Evolutionary conservation across 2,113 vertebrate genomes (phyloP).

Genomic region (Heterochromis multidens): DNA sequence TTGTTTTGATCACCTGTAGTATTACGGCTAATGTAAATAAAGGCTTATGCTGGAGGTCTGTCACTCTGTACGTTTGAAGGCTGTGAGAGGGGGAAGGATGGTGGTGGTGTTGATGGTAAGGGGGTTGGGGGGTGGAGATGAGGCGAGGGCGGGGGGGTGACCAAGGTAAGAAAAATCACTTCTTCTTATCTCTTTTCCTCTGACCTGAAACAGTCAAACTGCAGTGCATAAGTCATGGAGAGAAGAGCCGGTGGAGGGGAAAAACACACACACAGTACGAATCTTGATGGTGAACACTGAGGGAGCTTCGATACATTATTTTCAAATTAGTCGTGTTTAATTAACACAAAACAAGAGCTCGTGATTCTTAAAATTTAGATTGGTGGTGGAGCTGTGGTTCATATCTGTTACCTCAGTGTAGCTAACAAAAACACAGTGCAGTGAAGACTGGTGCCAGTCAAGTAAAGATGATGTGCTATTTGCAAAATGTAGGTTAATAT

Average conservation of each 20-base stretch:
- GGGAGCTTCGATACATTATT: not conserved
- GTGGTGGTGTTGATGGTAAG: not conserved
- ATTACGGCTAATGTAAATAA: slow-evolving; percentile 71
- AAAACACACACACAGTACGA: slow-evolving; percentile 1
- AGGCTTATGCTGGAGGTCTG: slow-evolving; percentile 61
- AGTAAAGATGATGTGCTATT: not conserved
- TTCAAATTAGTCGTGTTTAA: slow-evolving; percentile 2
- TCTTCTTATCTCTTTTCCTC: slow-evolving; percentile 61
- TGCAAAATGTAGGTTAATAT: not conserved
- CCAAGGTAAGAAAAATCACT: slow-evolving; percentile 61
- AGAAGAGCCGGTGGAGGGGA: slow-evolving; percentile 19
- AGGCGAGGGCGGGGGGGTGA: not conserved
- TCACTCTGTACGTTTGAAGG: slow-evolving; percentile 49
- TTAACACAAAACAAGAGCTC: not conserved
- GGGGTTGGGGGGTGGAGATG: not conserved
- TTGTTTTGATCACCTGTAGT: slow-evolving; percentile 74
- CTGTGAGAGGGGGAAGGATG: not conserved
- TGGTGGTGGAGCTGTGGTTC: not conserved
- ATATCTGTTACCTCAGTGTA: not conserved
- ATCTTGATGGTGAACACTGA: not conserved
- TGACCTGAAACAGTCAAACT: slow-evolving; percentile 73
- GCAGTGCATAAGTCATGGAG: slow-evolving; percentile 39
- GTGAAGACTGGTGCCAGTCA: not conserved
- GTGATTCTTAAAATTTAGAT: not conserved
- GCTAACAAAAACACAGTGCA: not conserved